A percentile compares a stretch with the other conserved stretches of the same genome.
These are phyloP conservation scores for Turritopsis rubra DNA, from an alignment of 30 jellyfish, hydroid and myxozoan species.

Conservation along the genomic window DNA sequence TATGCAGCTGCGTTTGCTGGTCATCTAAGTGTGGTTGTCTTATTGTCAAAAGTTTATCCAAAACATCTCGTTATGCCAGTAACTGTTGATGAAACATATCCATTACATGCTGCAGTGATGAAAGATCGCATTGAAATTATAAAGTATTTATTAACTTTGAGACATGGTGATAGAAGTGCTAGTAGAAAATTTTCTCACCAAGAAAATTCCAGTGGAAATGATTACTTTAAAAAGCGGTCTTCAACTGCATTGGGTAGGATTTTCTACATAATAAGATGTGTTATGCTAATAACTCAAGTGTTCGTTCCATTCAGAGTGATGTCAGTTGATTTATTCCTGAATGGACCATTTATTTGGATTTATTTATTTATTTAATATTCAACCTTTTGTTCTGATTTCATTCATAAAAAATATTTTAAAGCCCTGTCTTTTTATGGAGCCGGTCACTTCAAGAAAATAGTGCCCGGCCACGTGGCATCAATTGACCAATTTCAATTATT, in stretches of 20 bases:
- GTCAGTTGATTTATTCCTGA: too few species aligned
- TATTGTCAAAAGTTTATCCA: conserved; percentile 48
- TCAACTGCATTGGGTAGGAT: neutral
- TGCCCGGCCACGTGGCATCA: too few species aligned
- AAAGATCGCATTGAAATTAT: conserved; percentile 47
- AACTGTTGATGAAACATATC: conserved; percentile 52
- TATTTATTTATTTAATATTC: too few species aligned
- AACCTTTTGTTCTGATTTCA: too few species aligned
- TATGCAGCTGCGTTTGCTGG: conserved; percentile 83
- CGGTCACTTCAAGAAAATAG: too few species aligned
- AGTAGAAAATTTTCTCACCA: neutral
- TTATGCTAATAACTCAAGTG: neutral
- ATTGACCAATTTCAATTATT: too few species aligned
- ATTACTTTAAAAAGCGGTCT: neutral
- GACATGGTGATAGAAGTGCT: conserved; percentile 20
- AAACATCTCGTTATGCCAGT: conserved; percentile 47
- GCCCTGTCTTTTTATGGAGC: too few species aligned
- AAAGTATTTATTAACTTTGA: conserved; percentile 39
- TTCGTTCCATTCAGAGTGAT: too few species aligned
- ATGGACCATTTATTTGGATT: too few species aligned
- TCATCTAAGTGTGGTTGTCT: conserved; percentile 43
- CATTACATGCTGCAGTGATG: conserved; percentile 67
- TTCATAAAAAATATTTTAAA: too few species aligned
- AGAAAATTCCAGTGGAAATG: neutral
- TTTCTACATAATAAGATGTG: neutral